These are phyloP conservation scores for Coenobita brevimanus DNA, from an alignment of 1,140 invertebrate genomes.

Conservation along the genomic window DNA sequence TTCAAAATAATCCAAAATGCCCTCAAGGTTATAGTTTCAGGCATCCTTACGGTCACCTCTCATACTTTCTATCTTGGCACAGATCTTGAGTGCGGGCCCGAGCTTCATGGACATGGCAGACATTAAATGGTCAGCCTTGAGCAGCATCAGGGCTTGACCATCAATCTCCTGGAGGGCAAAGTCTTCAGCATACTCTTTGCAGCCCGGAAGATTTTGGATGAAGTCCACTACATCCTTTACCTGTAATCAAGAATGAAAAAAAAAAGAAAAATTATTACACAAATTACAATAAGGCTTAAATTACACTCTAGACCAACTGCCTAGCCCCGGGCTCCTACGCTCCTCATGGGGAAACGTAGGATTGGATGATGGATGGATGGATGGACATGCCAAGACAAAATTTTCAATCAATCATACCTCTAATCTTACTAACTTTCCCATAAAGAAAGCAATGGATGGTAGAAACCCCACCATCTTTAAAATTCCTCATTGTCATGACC, in stretches of 20 bases:
- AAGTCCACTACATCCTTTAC: slow-evolving; percentile 83
- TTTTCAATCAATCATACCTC: no score
- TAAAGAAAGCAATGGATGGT: no score
- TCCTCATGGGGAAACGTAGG: no score
- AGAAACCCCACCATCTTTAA: no score
- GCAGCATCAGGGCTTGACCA: slow-evolving; percentile 92
- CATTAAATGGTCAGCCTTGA: slow-evolving; percentile 97
- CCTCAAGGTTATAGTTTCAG: not conserved
- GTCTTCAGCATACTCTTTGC: slow-evolving; percentile 94
- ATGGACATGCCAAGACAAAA: no score
- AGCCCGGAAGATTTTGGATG: slow-evolving; percentile 89
- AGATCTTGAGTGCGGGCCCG: slow-evolving; percentile 95
- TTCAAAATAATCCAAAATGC: not conserved
- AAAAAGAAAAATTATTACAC: not conserved
- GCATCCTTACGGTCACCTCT: slow-evolving; percentile 63
- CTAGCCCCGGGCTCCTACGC: no score
- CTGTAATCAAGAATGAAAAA: slow-evolving; percentile 63
- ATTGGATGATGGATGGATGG: no score
- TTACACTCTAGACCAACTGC: no score
- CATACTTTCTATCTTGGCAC: slow-evolving; percentile 87
- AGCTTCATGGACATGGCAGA: slow-evolving; percentile 95
- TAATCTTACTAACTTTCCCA: no score
- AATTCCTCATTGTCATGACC: no score
- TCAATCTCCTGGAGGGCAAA: slow-evolving; percentile 97
- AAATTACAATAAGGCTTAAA: no score